Base-by-base conservation (phyloP, 2,797 vertebrate genomes). In the Cuculus canorus region DNA sequence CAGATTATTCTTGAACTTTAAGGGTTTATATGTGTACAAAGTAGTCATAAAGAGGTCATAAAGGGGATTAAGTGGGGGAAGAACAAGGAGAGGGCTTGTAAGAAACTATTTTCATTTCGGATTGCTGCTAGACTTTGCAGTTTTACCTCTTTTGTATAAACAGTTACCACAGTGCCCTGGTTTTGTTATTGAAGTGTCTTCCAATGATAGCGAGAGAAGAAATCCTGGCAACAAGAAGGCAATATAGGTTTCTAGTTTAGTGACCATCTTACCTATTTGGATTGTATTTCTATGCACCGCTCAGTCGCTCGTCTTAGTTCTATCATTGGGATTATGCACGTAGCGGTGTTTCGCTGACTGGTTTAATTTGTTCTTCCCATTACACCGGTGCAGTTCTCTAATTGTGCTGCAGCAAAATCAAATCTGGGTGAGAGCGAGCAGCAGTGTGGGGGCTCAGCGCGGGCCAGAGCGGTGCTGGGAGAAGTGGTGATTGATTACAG, bases 241-340 rank as follows among this genome's bases (percentile, higher is more conserved):
- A 41, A 9, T 37, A 43, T 11, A 0, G 0, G 47, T 47, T 72
- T 82, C 12, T 30, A n/a, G 7, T 53, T 76, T 45, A 41, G 32
- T 61, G 32, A 45, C 72, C 13, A 18, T 73, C 56, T 53, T 53
- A 24, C 23, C 16, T 8, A 6, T 73, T 80, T 73, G 17, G 27
- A 35, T 69, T 61, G 41, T 41, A 57, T 78, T 81, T 72, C 19
- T 37, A 13, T 7, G 8, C 30, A 54, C 50, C 80, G 9, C 17
- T 59, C 6, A 39, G 25, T 80, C n/a, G 32, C 0, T 0, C 1
- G 5, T 28, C 14, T 45, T 72, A 59, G 5, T 41, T 63, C n/a
- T 47, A 12, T 17, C 27, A 47, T 50, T 27, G 16, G 13, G 45
- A 61, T 85, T 45, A 28, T 4, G 10, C 7, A 8, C 4, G 15